Evolutionary conservation across 2,113 vertebrate genomes (phyloP), one percentile per base, ranked within the genome.

Genomic region (Apodemus sylvaticus): DNA sequence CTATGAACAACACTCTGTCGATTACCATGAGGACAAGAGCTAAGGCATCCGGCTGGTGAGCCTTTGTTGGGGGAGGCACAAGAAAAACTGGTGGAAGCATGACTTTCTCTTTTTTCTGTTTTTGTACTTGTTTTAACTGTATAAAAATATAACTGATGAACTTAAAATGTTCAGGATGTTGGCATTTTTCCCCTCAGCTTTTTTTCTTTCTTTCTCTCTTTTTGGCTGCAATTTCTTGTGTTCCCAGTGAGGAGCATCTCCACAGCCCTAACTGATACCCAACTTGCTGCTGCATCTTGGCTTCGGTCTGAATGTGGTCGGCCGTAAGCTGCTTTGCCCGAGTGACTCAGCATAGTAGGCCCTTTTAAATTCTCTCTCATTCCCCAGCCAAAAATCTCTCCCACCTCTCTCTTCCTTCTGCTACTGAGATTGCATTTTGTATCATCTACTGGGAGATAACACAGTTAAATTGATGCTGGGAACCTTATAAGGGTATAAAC

Each of bases 341-440:
- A 98, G 98, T 99, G 99, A 99, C 98, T 99, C 99, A 99, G 98
- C 98, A 98, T 99, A 98, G 98, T 99, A 98, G 98, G 98, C 98
- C 98, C 98, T 98, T 99, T 98, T 99, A 98, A 98, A 98, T 98
- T 98, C 98, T 98, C 98, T 98, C 98, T 98, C 98, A 98, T 98
- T 98, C 98, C 92, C 86, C 96, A 98, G 98, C 98, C 98, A 98
- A 99, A 98, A 98, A 98, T 98, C 95, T 98, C 98, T 99, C 98
- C 98, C 98, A 98, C 99, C 96, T 99, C 98, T 98, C 98, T 97
- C 96, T 96, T 96, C 98, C 98, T 97, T 98, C 98, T 99, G 98
- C 98, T 98, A 97, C 98, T 98, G 98, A 98, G 98, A 98, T 96
- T 97, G 98, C 98, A 98, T 98, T 98, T 98, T 98, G 97, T 98